A percentile compares a stretch with the other conserved stretches of the same genome.
These are phyloP conservation scores for Callithrix jacchus DNA, from an alignment of 2,113 vertebrate species.

Conservation along the genomic window DNA sequence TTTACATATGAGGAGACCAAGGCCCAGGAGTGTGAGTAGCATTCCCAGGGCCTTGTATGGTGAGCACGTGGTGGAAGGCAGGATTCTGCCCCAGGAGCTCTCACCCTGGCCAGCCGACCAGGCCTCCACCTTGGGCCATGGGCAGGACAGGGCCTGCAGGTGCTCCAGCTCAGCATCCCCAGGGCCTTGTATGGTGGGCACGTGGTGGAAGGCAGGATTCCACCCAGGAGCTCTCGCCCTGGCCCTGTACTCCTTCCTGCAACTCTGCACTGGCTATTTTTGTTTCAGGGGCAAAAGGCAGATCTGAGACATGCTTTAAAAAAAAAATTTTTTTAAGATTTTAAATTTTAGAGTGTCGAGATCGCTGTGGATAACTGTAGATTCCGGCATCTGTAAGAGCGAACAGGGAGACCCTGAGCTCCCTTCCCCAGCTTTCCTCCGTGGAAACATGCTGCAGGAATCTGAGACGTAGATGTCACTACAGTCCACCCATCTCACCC, in stretches of 20 bases:
- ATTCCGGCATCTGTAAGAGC: neutral
- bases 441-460: rapidly evolving
- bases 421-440: rapidly evolving
- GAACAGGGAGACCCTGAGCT: neutral
- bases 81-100: rapidly evolving
- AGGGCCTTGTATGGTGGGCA: neutral
- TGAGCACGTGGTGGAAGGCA: rapidly evolving
- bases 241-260: neutral
- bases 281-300: too few species aligned
- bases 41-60: neutral
- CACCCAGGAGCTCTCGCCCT: rapidly evolving
- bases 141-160: too few species aligned
- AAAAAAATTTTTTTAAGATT: neutral
- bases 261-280: rapidly evolving
- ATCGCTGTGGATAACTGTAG: neutral
- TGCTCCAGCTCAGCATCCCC: too few species aligned
- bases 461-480: rapidly evolving
- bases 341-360: neutral
- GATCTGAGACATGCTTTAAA: neutral
- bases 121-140: too few species aligned
- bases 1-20: neutral
- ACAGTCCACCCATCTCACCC: rapidly evolving
- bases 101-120: neutral
- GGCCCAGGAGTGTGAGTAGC: rapidly evolving
- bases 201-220: rapidly evolving